Percentiles rank a stretch among this genome's conserved stretches.
These are phyloP conservation scores for Drosophila neutralis DNA, from an alignment of 2,888 invertebrate species.

Conservation along the genomic window DNA sequence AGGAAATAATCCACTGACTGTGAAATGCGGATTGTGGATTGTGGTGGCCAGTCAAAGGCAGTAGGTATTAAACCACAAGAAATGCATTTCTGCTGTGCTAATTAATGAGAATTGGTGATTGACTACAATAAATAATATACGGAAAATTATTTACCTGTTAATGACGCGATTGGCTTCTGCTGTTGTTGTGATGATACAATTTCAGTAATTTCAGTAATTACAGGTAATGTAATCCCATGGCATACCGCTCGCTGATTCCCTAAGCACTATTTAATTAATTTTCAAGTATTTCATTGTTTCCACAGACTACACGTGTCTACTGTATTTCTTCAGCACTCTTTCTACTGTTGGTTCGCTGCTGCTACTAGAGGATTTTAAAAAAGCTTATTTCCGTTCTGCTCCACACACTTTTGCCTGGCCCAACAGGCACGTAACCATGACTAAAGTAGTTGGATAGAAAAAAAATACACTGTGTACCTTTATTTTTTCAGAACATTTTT, in stretches of 20 bases:
- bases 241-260: constrained; percentile 9
- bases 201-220: constrained; percentile 3
- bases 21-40: constrained; percentile 12
- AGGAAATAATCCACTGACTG: neutral
- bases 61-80: constrained; percentile 11
- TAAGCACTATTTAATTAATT: constrained; percentile 36
- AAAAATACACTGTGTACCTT: constrained; percentile 19
- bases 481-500: neutral
- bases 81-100: constrained; percentile 3
- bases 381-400: constrained; percentile 18
- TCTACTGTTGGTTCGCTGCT: constrained; percentile 15
- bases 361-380: constrained; percentile 39
- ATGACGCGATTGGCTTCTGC: neutral
- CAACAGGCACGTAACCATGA: constrained; percentile 18
- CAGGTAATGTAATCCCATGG: constrained; percentile 3
- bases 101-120: constrained; percentile 14
- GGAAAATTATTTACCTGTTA: neutral
- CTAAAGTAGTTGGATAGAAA: constrained; percentile 13
- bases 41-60: constrained; percentile 9
- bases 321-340: neutral
- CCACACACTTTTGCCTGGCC: constrained; percentile 20
- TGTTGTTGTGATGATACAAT: neutral
- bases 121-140: neutral
- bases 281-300: constrained; percentile 25
- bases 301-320: constrained; percentile 12